Base-by-base conservation (phyloP, 1,140 invertebrate genomes). In the Philotrypesis tridentata region DNA sequence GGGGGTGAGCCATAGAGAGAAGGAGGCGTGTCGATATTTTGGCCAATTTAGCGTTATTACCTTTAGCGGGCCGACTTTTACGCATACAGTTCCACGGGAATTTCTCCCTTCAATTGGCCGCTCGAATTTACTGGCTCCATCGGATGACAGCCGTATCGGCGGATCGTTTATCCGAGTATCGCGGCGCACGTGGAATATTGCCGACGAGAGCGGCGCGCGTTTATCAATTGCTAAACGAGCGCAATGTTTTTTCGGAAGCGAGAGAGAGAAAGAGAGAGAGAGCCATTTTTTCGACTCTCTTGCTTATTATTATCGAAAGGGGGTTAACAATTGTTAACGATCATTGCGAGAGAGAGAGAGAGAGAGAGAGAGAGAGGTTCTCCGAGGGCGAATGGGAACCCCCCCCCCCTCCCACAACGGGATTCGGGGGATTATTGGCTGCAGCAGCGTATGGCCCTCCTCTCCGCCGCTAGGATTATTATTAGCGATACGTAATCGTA, bases 111-210 rank as follows among this genome's bases (percentile, higher is more conserved):
- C 27, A 61, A 43, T 67, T 65, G 61, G 61, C 23, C 25, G 25
- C 23, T 65, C 25, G 61, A 78, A 78, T 78, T 70, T 78, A 78
- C 65, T 70, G 29, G 65, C 76, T 78, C n/a, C 55, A 78, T 55
- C 40, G 68, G 40, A 78, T 78, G 65, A 78, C 43, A 55, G 37
- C 43, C 76, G 12, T 55, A 67, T 23, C 65, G 65, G 33, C 25
- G 4, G 65, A 78, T 78, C 65, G 43, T 60, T 78, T 78, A 65
- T 27, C 55, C 55, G 55, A 55, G 48, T 55, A 55, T 55, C 48
- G 48, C 48, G n/a, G n/a, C n/a, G n/a, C 21, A 55, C 21, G 48
- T 55, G 21, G 48, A 55, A n/a, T 55, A 55, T 55, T 17, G 21
- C 48, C 11, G 48, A 17, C n/a, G n/a, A n/a, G n/a, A n/a, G n/a